Percentiles rank a stretch among this genome's conserved stretches.
phyloP scores from a whole-genome alignment of 1,140 invertebrate genomes.

The Epicauta chinensis region DNA sequence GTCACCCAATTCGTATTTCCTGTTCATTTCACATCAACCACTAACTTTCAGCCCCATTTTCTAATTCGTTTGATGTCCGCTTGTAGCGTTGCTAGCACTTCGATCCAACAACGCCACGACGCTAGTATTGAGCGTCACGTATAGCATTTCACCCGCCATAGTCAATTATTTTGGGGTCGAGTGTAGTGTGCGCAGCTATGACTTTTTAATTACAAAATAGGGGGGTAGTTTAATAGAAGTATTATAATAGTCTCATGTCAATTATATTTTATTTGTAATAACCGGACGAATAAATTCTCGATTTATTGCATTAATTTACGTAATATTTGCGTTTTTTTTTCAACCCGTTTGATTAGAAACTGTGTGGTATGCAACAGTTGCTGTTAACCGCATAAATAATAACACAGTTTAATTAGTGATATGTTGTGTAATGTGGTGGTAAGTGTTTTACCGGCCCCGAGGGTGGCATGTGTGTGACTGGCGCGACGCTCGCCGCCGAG shows the following conservation, averaged over 20 bases:
- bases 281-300: too few relatives aligned
- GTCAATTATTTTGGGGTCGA: conserved; percentile 21
- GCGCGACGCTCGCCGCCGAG: conserved; percentile 14
- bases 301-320: too few relatives aligned
- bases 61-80: neutral
- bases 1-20: too few relatives aligned
- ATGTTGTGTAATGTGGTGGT: conserved; percentile 24
- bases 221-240: conserved; percentile 14
- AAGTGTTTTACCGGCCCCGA: conserved; percentile 30
- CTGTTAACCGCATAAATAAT: conserved; percentile 31
- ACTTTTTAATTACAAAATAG: conserved; percentile 11
- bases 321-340: too few relatives aligned
- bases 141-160: conserved; percentile 32
- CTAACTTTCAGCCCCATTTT: too few relatives aligned
- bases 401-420: conserved; percentile 27
- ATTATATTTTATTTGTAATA: neutral
- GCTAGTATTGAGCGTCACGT: conserved; percentile 30
- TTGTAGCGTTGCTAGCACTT: conserved; percentile 19
- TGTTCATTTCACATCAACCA: too few relatives aligned
- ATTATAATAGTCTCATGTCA: conserved; percentile 5
- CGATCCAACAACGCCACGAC: conserved; percentile 21
- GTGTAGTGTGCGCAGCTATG: conserved; percentile 20
- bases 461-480: conserved; percentile 32
- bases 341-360: too few relatives aligned
- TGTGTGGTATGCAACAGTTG: conserved; percentile 32